Evolutionary conservation across 2,888 invertebrate genomes (phyloP), one percentile per base, ranked within the genome.

Genomic region (Oscheius sp.): DNA sequence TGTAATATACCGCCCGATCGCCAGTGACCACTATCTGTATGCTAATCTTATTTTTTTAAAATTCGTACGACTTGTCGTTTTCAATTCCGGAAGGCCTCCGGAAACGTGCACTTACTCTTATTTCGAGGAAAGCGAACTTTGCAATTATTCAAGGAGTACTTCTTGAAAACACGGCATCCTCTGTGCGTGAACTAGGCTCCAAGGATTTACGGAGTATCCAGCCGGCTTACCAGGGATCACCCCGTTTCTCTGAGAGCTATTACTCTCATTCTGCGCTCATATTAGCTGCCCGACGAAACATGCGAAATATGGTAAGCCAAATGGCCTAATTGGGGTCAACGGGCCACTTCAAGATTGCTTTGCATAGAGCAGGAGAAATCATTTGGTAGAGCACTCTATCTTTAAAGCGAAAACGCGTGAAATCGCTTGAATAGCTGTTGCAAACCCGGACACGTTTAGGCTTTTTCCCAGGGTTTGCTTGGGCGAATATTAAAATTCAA

Each of bases 241-340:
- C 20, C 34, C 31, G 4, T 2, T n/a, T 20, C 20, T 25, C 48
- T 15, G 25, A 25, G 12, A 20, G 25, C 25, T 25, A 55, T 55
- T 33, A 34, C 37, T 37, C 25, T 33, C 25, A 23, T 23, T 23
- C 8, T 42, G 12, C 31, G 27, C 39, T 27, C 42, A 61, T 42
- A 61, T 61, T 42, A 61, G 61, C 33, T 33, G n/a, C n/a, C n/a
- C n/a, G n/a, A 23, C 33, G 55, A 55, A 55, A 55, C 55, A 55
- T 52, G 29, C 37, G 57, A 57, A 57, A 57, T 57, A 37, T 27
- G 37, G 57, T 33, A n/a, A 37, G 29, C 42, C 61, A 61, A 61
- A 42, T 61, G 45, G 61, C 15, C 61, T 45, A 61, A 61, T 61
- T 61, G 61, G 61, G 58, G 58, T 58, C 58, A 58, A 39, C 33